Evolutionary conservation across 2,888 invertebrate genomes (phyloP).

Genomic region (Bhutanitis thaidina): DNA sequence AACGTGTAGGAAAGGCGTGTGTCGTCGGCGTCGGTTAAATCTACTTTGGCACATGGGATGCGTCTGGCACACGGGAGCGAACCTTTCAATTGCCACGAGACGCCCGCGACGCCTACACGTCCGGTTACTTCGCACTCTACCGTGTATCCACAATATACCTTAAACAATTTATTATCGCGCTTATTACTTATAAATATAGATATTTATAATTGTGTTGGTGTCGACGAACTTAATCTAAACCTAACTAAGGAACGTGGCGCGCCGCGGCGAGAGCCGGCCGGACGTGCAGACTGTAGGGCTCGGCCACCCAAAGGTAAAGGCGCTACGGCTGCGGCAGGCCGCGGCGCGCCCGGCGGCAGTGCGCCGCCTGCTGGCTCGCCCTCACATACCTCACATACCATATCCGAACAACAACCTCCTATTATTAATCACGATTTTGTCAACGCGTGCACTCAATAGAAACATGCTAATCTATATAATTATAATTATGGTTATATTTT

Average conservation of each 20-base stretch:
- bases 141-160: background rate
- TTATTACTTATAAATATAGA: background rate
- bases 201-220: conserved; percentile 2
- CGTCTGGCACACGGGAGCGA: background rate
- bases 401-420: background rate
- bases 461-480: conserved; percentile 5
- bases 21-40: too few relatives aligned
- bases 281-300: background rate
- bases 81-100: too few relatives aligned
- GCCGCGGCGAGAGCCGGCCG: background rate
- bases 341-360: too few relatives aligned
- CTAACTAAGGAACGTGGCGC: background rate
- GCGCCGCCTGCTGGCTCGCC: background rate
- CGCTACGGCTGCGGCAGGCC: too few relatives aligned
- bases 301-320: background rate
- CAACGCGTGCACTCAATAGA: conserved; percentile 6
- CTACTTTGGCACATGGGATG: background rate
- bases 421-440: background rate
- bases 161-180: background rate
- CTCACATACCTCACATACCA: background rate
- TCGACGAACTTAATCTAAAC: background rate
- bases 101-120: too few relatives aligned
- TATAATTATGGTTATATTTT: conserved; percentile 2
- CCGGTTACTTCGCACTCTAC: too few relatives aligned
- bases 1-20: background rate